A percentile compares a stretch with the other conserved stretches of the same genome.
Conservation (phyloP, 2,888 invertebrate species). For the Leptogaster cylindrica region DNA sequence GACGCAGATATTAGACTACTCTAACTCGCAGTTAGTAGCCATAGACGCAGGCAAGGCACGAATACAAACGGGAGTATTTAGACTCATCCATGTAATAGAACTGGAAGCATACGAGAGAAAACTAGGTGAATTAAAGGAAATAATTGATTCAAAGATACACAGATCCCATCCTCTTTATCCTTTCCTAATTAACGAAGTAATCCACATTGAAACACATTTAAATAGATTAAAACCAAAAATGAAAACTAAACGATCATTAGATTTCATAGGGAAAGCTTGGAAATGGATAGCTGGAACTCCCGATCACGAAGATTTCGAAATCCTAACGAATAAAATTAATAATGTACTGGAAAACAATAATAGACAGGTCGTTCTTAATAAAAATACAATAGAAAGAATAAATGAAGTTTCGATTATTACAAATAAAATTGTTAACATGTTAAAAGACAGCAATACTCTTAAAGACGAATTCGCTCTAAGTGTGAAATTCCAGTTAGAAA, state of each 20-base stretch:
- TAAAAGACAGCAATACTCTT: conserved; percentile 5
- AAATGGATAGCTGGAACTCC: conserved; percentile 37
- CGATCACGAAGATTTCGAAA: conserved; percentile 42
- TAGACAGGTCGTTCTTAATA: conserved; percentile 10
- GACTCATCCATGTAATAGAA: conserved; percentile 43
- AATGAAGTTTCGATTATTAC: conserved; percentile 9
- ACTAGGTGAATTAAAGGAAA: conserved; percentile 25
- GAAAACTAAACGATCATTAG: conserved; percentile 35
- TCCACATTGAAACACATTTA: neutral
- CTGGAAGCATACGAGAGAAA: conserved; percentile 18
- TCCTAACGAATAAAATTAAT: conserved; percentile 27
- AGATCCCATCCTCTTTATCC: conserved; percentile 33
- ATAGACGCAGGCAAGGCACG: conserved; percentile 37
- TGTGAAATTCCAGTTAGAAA: conserved; percentile 1
- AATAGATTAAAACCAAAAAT: conserved; percentile 32
- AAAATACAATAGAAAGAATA: conserved; percentile 5
- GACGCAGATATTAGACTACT: conserved; percentile 42
- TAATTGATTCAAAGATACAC: conserved; percentile 11
- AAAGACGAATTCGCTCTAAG: conserved; percentile 19
- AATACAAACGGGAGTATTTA: conserved; percentile 39
- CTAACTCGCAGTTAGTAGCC: conserved; percentile 39
- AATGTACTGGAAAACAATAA: neutral
- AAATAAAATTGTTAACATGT: conserved; percentile 1
- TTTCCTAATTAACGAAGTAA: conserved; percentile 26
- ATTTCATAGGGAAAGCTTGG: conserved; percentile 40